Base-by-base conservation (phyloP, 1,140 invertebrate genomes). In the Zaprionus camerounensis region DNA sequence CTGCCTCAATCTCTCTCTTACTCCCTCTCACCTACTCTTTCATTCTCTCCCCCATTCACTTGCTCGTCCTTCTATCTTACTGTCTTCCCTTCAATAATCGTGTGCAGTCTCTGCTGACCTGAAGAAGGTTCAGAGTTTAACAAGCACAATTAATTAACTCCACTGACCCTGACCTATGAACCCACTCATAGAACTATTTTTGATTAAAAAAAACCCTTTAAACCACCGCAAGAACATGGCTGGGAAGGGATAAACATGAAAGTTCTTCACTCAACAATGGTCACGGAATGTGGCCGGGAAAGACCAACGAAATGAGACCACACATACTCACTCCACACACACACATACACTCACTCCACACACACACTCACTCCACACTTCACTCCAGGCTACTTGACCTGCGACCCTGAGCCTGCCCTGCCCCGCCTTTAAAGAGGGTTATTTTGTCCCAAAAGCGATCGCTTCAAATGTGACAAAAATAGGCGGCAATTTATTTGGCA, bases 371-470 rank as follows among this genome's bases (percentile, higher is more conserved):
- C 15, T 17, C n/a, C 2, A 44, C 15, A 7, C 13, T 15, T 13
- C 13, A 46, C n/a, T 46, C n/a, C 6, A 17, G 20, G 11, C 46
- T 20, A 20, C 17, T 81, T 70, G 69, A 73, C 63, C 70, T 74
- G 11, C 17, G 20, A 51, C 28, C 68, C 68, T 31, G 28, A 15
- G 7, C 13, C 36, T 17, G 11, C 57, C 36, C 15, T n/a, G 53
- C 28, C 26, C 26, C 36, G 17, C 38, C 12, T 34, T 2, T 36
- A 26, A 22, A 44, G 11, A 9, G 24, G 12, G 31, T 34, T 15
- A 11, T 80, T 83, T 88, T 73, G 75, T 76, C 81, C 81, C 68
- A 88, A 88, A 87, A 87, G 78, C 46, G 84, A 88, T 86, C 78
- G 71, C 71, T 63, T 76, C 58, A 72, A 87, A 88, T 84, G 81